Base-by-base conservation (phyloP, 1,140 invertebrate genomes). In the Leptinotarsa undecemlineata region DNA sequence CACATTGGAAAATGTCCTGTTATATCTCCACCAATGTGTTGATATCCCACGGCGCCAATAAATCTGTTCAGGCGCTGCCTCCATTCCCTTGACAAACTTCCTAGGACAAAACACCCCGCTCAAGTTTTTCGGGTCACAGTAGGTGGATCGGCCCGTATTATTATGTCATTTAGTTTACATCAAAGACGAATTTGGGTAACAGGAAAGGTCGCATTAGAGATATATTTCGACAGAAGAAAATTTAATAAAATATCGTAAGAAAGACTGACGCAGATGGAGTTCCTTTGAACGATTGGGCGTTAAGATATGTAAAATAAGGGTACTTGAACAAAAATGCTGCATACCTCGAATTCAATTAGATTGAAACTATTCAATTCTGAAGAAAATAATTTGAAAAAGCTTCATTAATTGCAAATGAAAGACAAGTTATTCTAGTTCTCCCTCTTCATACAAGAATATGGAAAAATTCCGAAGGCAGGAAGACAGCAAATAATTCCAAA, bases 131-230 rank as follows among this genome's bases (percentile, higher is more conserved):
- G 64, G 51, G 51, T 57, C 51, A 19, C 51, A 15, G 64, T 26
- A 67, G 64, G 64, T 26, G 21, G 64, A 26, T 67, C 19, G 64
- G 21, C 63, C 63, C 26, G 63, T 64, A 67, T 67, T 26, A 67
- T 67, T 67, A 67, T 67, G 64, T 67, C 64, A 26, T 67, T 67
- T 67, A 64, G 20, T 64, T 64, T 64, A 33, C 63, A 64, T 64
- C 26, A 64, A 64, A 67, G 64, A 42, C 64, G 42, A 67, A 67
- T 67, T 33, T 26, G 51, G 15, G 51, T 14, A 19, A 57, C 33
- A 42, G 51, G n/a, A 14, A 57, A 57, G 15, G 51, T 57, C n/a
- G 51, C 51, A 15, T 57, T 57, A 57, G 51, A 15, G 51, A 57
- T 19, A 57, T 57, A 19, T 57, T 57, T 19, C 17, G 51, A 4